Base-by-base conservation (phyloP, 2,888 invertebrate genomes). In the Lordiphosa andalusiaca region DNA sequence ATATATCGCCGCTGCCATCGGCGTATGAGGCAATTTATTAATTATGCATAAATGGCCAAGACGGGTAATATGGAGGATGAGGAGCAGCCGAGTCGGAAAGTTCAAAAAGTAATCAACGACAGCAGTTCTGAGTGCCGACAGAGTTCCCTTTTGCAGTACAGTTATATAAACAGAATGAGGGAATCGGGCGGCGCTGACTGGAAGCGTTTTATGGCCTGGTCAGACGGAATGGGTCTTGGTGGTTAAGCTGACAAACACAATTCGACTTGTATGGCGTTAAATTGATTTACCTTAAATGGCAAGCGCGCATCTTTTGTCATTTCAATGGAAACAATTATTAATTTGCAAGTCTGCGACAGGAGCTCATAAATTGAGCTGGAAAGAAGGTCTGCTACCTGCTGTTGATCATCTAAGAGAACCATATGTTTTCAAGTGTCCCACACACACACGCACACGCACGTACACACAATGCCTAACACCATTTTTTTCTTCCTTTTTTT, bases 1-100 rank as follows among this genome's bases (percentile, higher is more conserved):
- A 75, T 73, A 75, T 75, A 71, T 76, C 73, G 71, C 58, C 73
- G 71, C 58, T 30, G 49, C 33, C 40, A 63, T 80, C 52, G 38
- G 53, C 37, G 63, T 71, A 57, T 61, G 47, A 71, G 73, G 69
- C 84, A 83, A 83, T 83, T 80, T 78, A 83, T 81, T 81, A 83
- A 81, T 83, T 81, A 81, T 81, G 81, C 77, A 77, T 75, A 78
- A 71, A 81, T 80, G 80, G 67, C 51, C 69, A 51, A 47, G 39
- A 40, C 44, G 16, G 16, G 16, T 16, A 33, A 39, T 25, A 6
- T 25, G 35, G 40, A 25, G 63, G 37, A 49, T 7, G 41, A 41
- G 7, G 41, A 41, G 7, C 21, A 19, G 19, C 6, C 19, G n/a
- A 16, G 73, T 57, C 75, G 77, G 69, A 53, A 73, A 76, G 83